Base-by-base conservation (phyloP, 2,797 vertebrate genomes). In the Rhinatrema bivittatum region DNA sequence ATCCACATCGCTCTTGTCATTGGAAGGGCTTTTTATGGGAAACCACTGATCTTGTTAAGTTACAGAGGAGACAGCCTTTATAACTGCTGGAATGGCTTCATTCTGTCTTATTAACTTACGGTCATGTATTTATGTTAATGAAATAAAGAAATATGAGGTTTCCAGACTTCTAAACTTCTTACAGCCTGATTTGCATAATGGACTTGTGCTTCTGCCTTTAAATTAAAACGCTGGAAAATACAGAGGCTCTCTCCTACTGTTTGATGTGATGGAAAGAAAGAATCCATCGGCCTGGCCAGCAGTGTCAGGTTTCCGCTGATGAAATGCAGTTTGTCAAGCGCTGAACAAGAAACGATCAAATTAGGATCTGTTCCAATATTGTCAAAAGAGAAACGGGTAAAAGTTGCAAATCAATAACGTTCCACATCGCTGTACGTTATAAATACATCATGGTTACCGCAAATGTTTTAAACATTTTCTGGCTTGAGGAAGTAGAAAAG, bases 71-170 rank as follows among this genome's bases (percentile, higher is more conserved):
- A 42, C 18, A 0, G 3, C 20, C 20, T 10, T 34, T 27, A 17
- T 9, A 44, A 37, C 42, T 27, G 40, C 46, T 6, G 14, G 42
- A 53, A 54, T 18, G 34, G 38, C 43, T 36, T 42, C 29, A 2
- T 43, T 50, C 39, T 44, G 25, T 61, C 9, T 18, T 47, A 21
- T 50, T 62, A 49, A 61, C 47, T 56, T 6, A 1, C 25, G 34
- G 2, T n/a, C 56, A 62, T 10, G 2, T 21, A 10, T 17, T 23
- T 12, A 56, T 30, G 31, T 55, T 71, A 63, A 78, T 57, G 64
- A 70, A 74, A 67, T 71, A 53, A 68, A 78, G 66, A 78, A 73
- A 72, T 59, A 75, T 8, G 51, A 66, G 16, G 40, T 71, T 72
- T 70, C 72, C 65, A 52, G 62, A 61, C 69, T 68, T 68, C 74